A percentile compares a stretch with the other conserved stretches of the same genome.
Evolutionary conservation across 2,797 vertebrate genomes (phyloP).

Genomic region (Margarornis squamiger): DNA sequence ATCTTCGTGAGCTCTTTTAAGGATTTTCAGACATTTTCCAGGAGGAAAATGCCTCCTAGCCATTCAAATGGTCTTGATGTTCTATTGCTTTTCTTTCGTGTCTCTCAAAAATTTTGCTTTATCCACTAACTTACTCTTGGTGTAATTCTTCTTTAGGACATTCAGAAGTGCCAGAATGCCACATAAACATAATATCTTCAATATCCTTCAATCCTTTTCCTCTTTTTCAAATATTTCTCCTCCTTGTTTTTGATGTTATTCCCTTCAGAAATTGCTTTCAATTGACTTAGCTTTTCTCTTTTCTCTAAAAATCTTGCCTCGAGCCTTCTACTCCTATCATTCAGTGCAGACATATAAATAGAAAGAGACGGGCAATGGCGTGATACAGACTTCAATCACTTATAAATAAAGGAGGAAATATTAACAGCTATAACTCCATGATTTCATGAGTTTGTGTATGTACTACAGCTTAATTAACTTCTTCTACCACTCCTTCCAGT

Average conservation of each 20-base stretch:
- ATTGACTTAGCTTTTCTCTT: constrained; percentile 54
- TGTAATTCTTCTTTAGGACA: constrained; percentile 37
- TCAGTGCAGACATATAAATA: constrained; percentile 29
- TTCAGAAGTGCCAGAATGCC: constrained; percentile 37
- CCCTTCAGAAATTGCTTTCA: constrained; percentile 66
- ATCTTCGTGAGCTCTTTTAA: constrained; percentile 7
- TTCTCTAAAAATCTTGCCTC: constrained; percentile 56
- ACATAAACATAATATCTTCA: constrained; percentile 53
- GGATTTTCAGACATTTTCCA: constrained; percentile 39
- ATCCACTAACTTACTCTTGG: constrained; percentile 1
- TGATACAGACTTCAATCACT: constrained; percentile 24
- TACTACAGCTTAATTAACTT: constrained; percentile 24
- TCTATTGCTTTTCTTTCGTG: constrained; percentile 46
- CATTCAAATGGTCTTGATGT: constrained; percentile 38
- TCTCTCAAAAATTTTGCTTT: constrained; percentile 27
- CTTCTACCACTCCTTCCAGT: neutral
- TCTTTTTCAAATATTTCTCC: constrained; percentile 49
- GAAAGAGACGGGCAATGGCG: neutral
- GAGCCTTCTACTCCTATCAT: constrained; percentile 42
- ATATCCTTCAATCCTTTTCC: constrained; percentile 29
- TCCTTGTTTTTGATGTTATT: constrained; percentile 59
- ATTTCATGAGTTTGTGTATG: neutral
- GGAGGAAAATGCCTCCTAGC: constrained; percentile 39
- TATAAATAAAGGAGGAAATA: constrained; percentile 30
- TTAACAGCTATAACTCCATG: neutral